phyloP scores from a whole-genome alignment of 2,888 invertebrate species.

The Aphidoletes aphidimyza region DNA sequence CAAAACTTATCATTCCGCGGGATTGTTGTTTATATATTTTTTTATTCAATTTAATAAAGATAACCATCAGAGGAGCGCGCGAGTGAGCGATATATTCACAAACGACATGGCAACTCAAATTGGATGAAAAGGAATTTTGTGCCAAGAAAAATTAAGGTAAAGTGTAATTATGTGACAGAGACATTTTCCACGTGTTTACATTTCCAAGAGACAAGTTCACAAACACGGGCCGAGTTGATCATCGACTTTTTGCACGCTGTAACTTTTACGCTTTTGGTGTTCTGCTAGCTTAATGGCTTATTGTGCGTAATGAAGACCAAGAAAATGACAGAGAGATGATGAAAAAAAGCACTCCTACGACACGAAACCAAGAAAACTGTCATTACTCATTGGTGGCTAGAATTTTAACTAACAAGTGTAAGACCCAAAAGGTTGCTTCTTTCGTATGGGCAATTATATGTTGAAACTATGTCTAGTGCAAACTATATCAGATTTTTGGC shows the following conservation, averaged over 20 bases:
- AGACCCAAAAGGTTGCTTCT: too few relatives aligned
- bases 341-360: background rate
- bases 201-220: background rate
- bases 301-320: conserved; percentile 31
- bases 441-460: too few relatives aligned
- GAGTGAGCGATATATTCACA: too few relatives aligned
- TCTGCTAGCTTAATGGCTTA: background rate
- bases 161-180: conserved; percentile 19
- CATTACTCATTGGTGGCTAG: too few relatives aligned
- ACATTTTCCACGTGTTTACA: background rate
- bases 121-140: background rate
- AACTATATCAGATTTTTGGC: too few relatives aligned
- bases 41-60: conserved; percentile 24
- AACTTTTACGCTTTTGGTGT: background rate
- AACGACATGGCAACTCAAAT: too few relatives aligned
- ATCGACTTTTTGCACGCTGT: background rate
- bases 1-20: background rate
- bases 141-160: conserved; percentile 11
- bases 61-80: background rate
- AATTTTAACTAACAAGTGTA: too few relatives aligned
- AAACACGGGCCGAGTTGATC: background rate
- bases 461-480: too few relatives aligned
- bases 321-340: background rate
- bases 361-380: conserved; percentile 5
- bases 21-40: conserved; percentile 10